Percentiles rank a stretch among this genome's conserved stretches.
phyloP scores from a whole-genome alignment of 2,888 invertebrate species.

The Caenorhabditis sp. region DNA sequence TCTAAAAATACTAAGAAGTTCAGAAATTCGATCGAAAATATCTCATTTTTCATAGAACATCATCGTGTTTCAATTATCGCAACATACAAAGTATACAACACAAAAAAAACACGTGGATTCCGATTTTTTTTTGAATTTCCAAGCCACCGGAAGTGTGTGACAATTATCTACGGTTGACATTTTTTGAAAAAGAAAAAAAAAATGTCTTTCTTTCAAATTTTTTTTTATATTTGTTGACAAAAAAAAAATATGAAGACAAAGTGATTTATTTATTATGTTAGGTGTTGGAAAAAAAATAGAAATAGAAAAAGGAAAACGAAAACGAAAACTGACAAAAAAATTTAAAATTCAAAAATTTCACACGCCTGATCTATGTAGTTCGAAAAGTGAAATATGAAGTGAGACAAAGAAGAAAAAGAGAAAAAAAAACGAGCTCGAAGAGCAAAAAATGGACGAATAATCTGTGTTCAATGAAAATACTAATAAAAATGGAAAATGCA shows the following conservation, averaged over 20 bases:
- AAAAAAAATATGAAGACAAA: no score
- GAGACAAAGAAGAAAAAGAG: no score
- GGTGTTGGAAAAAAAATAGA: background rate
- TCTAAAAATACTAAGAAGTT: no score
- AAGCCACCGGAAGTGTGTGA: background rate
- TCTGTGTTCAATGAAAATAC: background rate
- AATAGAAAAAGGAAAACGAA: no score
- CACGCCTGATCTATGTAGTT: no score
- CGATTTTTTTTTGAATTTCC: background rate
- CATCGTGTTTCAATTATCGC: background rate
- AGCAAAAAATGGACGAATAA: no score
- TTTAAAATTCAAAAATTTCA: background rate
- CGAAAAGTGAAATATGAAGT: no score
- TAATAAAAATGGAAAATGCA: constrained; percentile 5
- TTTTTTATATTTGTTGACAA: no score
- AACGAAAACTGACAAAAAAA: background rate
- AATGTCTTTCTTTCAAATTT: no score
- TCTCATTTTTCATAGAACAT: background rate
- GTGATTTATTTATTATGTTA: background rate
- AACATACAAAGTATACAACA: no score
- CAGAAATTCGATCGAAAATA: no score
- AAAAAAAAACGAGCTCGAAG: no score
- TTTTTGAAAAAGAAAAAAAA: background rate
- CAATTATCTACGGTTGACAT: background rate
- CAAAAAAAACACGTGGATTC: background rate